Evolutionary conservation across 2,113 vertebrate genomes (phyloP), one percentile per base, ranked within the genome.

Genomic region (Conger conger): DNA sequence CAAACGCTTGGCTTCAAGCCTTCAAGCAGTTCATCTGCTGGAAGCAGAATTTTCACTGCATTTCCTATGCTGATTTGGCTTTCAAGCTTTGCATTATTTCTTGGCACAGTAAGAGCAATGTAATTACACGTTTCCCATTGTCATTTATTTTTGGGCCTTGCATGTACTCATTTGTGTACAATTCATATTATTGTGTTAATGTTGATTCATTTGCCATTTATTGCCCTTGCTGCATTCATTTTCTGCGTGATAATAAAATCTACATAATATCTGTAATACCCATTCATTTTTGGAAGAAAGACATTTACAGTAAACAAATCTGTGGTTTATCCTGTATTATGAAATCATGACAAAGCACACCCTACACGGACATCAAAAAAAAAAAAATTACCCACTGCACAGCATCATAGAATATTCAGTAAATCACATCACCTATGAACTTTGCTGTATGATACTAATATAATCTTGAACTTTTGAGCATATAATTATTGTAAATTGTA

Each of bases 21-120:
- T n/a, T 42, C 11, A 7, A 81, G 33, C 13, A 33, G 30, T 33
- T 73, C 68, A 73, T 33, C 76, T 37, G 17, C 18, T 16, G 30
- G 76, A 38, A 36, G 53, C 35, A 23, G 50, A 60, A 57, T 36
- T 37, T 57, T 23, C 45, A 37, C 18, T 60, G 80, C 50, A 30
- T 57, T 78, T 8, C 15, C 20, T 60, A 23, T 60, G 53, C 45
- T 82, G 50, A 53, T 35, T 60, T 81, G 35, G 38, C 57, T 82
- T 20, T 33, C 60, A 82, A n/a, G 80, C 33, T 36, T 82, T 82
- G 6, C 33, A 82, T 36, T 60, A 57, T 57, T 80, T 36, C n/a
- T 33, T 80, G 79, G 79, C 40, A 80, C 45, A 30, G 40, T 7
- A 15, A 80, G 8, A 23, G 42, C 27, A 80, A 78, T 78, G 37